Base-by-base conservation (phyloP, 2,113 vertebrate species). In the Cyanoliseus patagonus region DNA sequence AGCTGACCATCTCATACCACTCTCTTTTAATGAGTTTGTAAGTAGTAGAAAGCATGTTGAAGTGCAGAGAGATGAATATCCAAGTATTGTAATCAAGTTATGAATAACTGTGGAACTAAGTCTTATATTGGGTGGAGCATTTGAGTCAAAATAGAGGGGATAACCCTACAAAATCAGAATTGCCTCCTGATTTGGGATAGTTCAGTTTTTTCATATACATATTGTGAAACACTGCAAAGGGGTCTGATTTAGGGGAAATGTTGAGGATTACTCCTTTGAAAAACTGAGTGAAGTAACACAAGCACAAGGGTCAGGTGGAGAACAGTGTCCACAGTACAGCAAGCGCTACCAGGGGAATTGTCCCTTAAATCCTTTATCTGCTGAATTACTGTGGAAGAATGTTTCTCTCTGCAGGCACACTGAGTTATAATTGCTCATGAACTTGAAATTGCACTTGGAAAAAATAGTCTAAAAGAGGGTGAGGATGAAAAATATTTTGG, bases 361-460 rank as follows among this genome's bases (percentile, higher is more conserved):
- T 52, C 33, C 27, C 30, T 92, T 93, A 82, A 86, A 88, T 88
- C 39, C 17, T 88, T 81, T 75, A 78, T 78, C 35, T 15, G 52
- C 22, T 78, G 57, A 84, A 73, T 68, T 86, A 90, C 13, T 61
- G 28, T 39, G 75, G 82, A 88, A 87, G 19, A 86, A 47, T 53
- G 57, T 83, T 90, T 78, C 63, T 94, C 63, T 28, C 42, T 93
- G 55, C 35, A 80, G 68, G 81, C 61, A 64, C 11, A 17, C 46
- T 31, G 14, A 90, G 28, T 67, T 88, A 53, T 37, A 75, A 77
- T 93, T 96, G 39, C 22, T 90, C 64, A 66, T 46, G 62, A 73
- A n/a, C n/a, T 81, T 90, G 41, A 90, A 92, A 81, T n/a, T 90
- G 19, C 22, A 63, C 78, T 94, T 83, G 17, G 35, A 91, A 95